Evolutionary conservation across 92 coral and sea anemone species (phyloP), one percentile per base, ranked within the genome.

Genomic region (Bergia sp.): DNA sequence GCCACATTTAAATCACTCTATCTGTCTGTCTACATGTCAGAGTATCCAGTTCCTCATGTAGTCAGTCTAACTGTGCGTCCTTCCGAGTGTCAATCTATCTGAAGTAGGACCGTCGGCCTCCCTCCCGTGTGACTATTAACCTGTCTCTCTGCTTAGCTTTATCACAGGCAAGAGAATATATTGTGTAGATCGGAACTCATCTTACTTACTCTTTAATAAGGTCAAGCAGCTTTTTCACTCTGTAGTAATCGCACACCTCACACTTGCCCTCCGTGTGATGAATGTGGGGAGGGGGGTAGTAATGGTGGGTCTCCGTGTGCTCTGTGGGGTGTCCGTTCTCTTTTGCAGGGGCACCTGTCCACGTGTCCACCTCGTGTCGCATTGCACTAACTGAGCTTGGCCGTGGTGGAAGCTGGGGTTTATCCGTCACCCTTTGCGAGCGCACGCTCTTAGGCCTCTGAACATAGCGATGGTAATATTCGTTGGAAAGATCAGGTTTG

Each of bases 251-350:
- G 73, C 98, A 95, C 81, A 92, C 91, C 69, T 92, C 98, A 80
- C 98, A 95, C 79, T 93, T 95, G 16, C 98, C 98, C 61, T 95
- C 96, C 39, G 94, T 91, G 90, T 95, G 98, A 72, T 93, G 94
- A 23, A 89, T 88, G 91, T 95, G 98, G 13, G 87, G 87, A 1
- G 87, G 87, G 1, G 87, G 87, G 57, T 89, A 88, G 47, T 79
- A 71, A 75, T 93, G 92, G 37, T 86, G 88, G 65, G 80, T 86
- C 65, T 76, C 86, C 81, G 80, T 90, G 57, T 86, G 90, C 61
- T 93, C 96, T 44, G 71, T 86, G 66, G 79, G 88, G 50, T 49
- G 83, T 39, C 71, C 89, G 10, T 78, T 66, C 79, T 82, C 89
- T 65, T 29, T 87, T 44, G 45, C 86, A 82, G 76, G 77, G 88